These are phyloP conservation scores for Antheraea assamensis DNA, from an alignment of 2,888 invertebrate species.

Conservation along the genomic window DNA sequence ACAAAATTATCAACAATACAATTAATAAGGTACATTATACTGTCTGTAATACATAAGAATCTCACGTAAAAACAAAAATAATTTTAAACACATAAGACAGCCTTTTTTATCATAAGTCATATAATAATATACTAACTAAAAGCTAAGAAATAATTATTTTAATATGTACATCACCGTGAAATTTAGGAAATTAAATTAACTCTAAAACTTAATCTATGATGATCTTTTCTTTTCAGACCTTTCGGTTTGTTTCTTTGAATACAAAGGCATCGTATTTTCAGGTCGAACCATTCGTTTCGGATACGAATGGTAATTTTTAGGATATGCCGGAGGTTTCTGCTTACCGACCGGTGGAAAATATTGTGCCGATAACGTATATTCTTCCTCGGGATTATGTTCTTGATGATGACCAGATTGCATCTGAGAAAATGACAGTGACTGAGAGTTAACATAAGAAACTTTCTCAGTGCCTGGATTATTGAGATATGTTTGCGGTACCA, in stretches of 20 bases:
- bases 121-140: not conserved
- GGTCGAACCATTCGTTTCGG: slow-evolving; percentile 67
- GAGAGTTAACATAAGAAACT: slow-evolving; percentile 71
- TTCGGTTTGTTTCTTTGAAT: slow-evolving; percentile 47
- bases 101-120: not conserved
- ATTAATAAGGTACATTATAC: slow-evolving; percentile 4
- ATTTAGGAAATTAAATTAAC: not conserved
- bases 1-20: not conserved
- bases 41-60: not conserved
- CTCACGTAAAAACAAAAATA: slow-evolving; percentile 5
- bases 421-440: slow-evolving; percentile 56
- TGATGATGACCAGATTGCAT: slow-evolving; percentile 45
- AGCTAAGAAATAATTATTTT: not conserved
- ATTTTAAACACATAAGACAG: not conserved
- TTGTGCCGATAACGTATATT: slow-evolving; percentile 56
- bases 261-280: slow-evolving; percentile 44
- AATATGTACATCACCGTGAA: slow-evolving; percentile 1
- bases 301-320: slow-evolving; percentile 69
- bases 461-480: slow-evolving; percentile 60
- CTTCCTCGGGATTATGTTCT: slow-evolving; percentile 57
- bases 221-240: slow-evolving; percentile 45
- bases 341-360: slow-evolving; percentile 55
- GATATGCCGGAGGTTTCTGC: slow-evolving; percentile 59
- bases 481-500: slow-evolving; percentile 73
- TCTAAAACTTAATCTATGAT: slow-evolving; percentile 7